A percentile compares a stretch with the other conserved stretches of the same genome.
Conservation (phyloP, 2,797 vertebrate species). For the Schizothorax lantsangensis region DNA sequence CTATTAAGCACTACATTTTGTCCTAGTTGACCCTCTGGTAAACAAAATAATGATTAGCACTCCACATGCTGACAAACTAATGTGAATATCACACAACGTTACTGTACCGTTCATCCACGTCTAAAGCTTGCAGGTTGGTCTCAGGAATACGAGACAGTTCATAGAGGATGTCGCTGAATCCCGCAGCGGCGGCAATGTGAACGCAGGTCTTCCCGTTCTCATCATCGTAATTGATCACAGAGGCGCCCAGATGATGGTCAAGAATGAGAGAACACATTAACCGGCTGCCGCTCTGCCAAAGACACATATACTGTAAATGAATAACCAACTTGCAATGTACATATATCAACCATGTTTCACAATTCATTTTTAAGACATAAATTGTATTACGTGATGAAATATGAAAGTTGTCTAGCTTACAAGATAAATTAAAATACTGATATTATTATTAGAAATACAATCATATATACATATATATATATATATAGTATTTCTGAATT, state of each 20-base stretch:
- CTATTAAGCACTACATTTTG: neutral
- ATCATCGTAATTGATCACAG: constrained; percentile 88
- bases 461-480: no score
- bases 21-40: neutral
- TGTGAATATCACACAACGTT: neutral
- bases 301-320: constrained; percentile 48
- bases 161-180: constrained; percentile 86
- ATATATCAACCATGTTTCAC: neutral
- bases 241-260: constrained; percentile 82
- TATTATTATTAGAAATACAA: neutral
- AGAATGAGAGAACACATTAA: constrained; percentile 86
- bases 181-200: constrained; percentile 86
- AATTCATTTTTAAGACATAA: neutral
- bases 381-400: neutral
- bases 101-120: constrained; percentile 87
- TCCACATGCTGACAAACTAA: neutral
- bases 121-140: constrained; percentile 88
- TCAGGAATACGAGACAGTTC: constrained; percentile 84
- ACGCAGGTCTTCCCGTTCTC: constrained; percentile 88
- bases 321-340: neutral
- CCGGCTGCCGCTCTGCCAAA: constrained; percentile 84
- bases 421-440: neutral
- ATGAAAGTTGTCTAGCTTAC: neutral
- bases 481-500: no score
- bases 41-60: neutral